These are phyloP conservation scores for Coptotermes formosanus DNA, from an alignment of 1,140 invertebrate genomes.

Conservation along the genomic window DNA sequence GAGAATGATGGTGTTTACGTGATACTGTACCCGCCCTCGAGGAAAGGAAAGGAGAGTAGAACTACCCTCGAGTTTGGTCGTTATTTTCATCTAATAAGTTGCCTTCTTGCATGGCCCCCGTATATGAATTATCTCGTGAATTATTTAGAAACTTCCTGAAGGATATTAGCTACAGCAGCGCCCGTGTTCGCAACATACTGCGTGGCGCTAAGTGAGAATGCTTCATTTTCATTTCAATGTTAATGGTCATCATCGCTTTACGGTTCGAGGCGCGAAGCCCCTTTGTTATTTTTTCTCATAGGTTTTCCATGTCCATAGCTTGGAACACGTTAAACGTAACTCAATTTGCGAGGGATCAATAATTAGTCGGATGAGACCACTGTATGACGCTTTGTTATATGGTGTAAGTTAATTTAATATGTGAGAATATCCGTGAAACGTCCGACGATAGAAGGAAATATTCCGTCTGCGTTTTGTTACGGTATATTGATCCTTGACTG, in stretches of 20 bases:
- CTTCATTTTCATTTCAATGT: not conserved
- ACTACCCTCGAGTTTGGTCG: conserved; percentile 13
- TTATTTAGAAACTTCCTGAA: conserved; percentile 13
- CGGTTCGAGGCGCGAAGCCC: not conserved
- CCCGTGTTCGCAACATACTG: not conserved
- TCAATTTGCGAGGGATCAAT: too few relatives aligned
- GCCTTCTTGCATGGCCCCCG: conserved; percentile 14
- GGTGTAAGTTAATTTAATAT: too few relatives aligned
- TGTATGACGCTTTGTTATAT: too few relatives aligned
- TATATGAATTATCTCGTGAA: conserved; percentile 10
- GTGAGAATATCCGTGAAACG: too few relatives aligned
- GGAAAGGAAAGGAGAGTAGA: not conserved
- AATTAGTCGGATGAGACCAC: too few relatives aligned
- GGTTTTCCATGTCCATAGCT: too few relatives aligned
- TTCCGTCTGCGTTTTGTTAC: not conserved
- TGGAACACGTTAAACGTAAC: too few relatives aligned
- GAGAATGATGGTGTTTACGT: conserved; percentile 35
- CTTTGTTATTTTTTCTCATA: too few relatives aligned
- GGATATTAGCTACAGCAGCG: not conserved
- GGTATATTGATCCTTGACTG: not conserved
- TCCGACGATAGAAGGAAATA: too few relatives aligned
- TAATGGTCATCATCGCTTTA: not conserved
- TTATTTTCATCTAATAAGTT: conserved; percentile 20
- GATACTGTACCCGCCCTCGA: conserved; percentile 7
- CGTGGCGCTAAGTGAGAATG: not conserved